A percentile compares a stretch with the other conserved stretches of the same genome.
phyloP scores from a whole-genome alignment of 2,888 invertebrate species.

The Octodonta nipae region DNA sequence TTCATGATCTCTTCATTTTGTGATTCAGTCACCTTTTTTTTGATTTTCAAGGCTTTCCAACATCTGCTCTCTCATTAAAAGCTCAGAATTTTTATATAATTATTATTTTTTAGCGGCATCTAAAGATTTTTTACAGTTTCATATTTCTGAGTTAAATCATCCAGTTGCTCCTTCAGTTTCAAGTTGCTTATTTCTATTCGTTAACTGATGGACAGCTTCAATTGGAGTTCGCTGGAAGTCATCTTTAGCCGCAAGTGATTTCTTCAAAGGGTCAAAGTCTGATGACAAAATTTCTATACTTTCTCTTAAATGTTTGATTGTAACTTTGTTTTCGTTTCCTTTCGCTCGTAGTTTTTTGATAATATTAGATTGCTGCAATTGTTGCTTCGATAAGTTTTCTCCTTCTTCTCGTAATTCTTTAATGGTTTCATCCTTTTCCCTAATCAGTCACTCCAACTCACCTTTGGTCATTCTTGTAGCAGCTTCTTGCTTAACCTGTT shows the following conservation, averaged over 20 bases:
- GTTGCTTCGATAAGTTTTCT: constrained; percentile 87
- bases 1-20: constrained; percentile 40
- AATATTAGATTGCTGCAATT: constrained; percentile 82
- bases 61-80: constrained; percentile 48
- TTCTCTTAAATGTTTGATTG: constrained; percentile 69
- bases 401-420: constrained; percentile 79
- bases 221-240: constrained; percentile 83
- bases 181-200: constrained; percentile 65
- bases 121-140: constrained; percentile 55
- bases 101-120: constrained; percentile 58
- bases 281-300: constrained; percentile 65
- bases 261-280: constrained; percentile 73
- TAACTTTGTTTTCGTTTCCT: constrained; percentile 76
- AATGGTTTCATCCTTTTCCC: constrained; percentile 79
- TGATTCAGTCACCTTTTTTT: constrained; percentile 38
- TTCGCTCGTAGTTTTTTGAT: constrained; percentile 87
- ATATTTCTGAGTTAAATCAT: constrained; percentile 53
- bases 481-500: constrained; percentile 55
- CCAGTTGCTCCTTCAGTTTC: constrained; percentile 64
- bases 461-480: constrained; percentile 51
- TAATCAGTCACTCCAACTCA: constrained; percentile 53
- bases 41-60: constrained; percentile 43
- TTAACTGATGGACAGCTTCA: constrained; percentile 79
- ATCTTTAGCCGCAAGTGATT: constrained; percentile 76
- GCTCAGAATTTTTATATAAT: constrained; percentile 43